Conservation (phyloP, 2,797 vertebrate species). For the Brachymystax lenok region DNA sequence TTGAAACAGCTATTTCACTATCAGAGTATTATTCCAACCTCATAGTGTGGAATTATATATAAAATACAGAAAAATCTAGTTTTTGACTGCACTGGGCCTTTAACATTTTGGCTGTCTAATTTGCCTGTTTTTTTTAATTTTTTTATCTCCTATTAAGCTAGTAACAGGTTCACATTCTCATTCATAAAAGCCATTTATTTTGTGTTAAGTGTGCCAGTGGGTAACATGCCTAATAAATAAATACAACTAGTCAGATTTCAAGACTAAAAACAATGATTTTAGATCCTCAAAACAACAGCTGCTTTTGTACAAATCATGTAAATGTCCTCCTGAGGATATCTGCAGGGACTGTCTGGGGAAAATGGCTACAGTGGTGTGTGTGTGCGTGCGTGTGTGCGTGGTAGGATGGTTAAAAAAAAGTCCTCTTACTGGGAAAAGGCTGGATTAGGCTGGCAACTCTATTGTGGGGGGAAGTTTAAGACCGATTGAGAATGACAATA, state of each 20-base stretch:
- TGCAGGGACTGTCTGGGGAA: slow-evolving; percentile 48
- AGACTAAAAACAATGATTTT: slow-evolving; percentile 31
- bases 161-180: no score
- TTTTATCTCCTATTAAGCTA: no score
- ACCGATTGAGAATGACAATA: slow-evolving; percentile 67
- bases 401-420: not conserved
- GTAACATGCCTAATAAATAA: not conserved
- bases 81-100: no score
- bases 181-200: not conserved
- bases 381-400: not conserved
- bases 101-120: no score
- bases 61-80: no score
- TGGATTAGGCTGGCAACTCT: slow-evolving; percentile 66
- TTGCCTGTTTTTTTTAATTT: no score
- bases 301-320: slow-evolving; percentile 35
- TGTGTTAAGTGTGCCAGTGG: not conserved
- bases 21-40: no score
- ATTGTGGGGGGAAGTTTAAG: slow-evolving; percentile 69
- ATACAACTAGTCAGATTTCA: not conserved
- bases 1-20: no score
- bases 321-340: slow-evolving; percentile 30
- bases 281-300: slow-evolving; percentile 50
- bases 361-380: not conserved
- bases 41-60: no score
- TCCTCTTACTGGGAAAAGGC: slow-evolving; percentile 58